Base-by-base conservation (phyloP, 2,113 vertebrate species). In the Nettapus auritus region DNA sequence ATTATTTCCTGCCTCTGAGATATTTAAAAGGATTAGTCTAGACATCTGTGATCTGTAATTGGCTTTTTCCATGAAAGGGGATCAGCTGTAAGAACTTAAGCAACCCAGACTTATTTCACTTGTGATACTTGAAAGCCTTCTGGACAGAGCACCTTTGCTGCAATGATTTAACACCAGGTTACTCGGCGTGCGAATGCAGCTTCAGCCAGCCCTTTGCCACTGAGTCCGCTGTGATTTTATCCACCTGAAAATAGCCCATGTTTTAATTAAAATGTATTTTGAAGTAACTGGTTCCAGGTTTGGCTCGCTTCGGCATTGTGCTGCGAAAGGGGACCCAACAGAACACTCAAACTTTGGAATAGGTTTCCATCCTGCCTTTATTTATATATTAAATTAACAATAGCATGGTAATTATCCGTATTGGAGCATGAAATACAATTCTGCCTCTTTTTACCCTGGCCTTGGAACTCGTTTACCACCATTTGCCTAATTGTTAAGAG, bases 11-110 rank as follows among this genome's bases (percentile, higher is more conserved):
- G 90, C 93, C 85, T 95, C 91, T 96, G 82, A 96, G 94, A 95
- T 98, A 97, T 97, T 98, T 96, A 97, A 95, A 96, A 79, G 89
- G 93, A 97, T 97, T 97, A 93, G 83, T 93, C 83, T 81, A 96
- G 94, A 97, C 81, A 97, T 96, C 91, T 97, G 91, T 97, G 95
- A 97, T 95, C 88, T 97, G 94, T 96, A 97, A 96, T 96, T 97
- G 95, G 94, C 92, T 97, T 97, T 95, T 95, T 80, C 73, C 88
- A 89, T 88, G 80, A 96, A 97, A 97, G 86, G 81, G 86, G 96
- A 94, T 95, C 96, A 89, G 89, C 92, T 94, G 89, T 97, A 97
- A 97, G 95, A 98, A 93, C 82, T 92, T 97, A 97, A 97, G 94
- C 88, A 94, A 97, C 90, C 96, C 92, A 92, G 92, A 96, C 87